Evolutionary conservation across 2,888 invertebrate genomes (phyloP).

Genomic region (Acheta domesticus): DNA sequence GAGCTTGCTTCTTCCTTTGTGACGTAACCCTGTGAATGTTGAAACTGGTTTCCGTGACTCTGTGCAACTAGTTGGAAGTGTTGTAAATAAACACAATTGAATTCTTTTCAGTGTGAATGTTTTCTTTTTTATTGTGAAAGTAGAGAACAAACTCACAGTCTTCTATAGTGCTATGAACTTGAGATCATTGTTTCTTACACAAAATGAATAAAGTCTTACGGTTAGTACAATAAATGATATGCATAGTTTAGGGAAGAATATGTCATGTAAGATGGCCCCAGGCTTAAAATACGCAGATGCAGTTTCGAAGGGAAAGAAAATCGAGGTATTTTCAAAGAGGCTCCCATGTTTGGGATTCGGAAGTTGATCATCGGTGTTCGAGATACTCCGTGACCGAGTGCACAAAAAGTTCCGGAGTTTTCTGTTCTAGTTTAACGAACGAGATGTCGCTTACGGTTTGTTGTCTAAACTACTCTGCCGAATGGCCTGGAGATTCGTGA

Average conservation of each 20-base stretch:
- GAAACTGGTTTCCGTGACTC: neutral
- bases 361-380: neutral
- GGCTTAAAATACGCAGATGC: neutral
- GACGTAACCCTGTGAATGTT: too few species aligned
- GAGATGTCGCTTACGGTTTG: too few species aligned
- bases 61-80: neutral
- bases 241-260: neutral
- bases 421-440: too few species aligned
- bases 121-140: neutral
- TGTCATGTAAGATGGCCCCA: neutral
- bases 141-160: neutral
- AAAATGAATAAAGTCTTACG: neutral
- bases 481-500: too few species aligned
- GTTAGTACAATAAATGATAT: neutral
- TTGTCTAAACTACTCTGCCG: too few species aligned
- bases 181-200: neutral
- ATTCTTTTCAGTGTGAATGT: neutral
- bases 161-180: conserved; percentile 2
- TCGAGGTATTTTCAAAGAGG: neutral
- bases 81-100: neutral
- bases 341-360: neutral
- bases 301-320: neutral
- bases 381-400: too few species aligned
- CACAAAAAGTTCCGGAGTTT: too few species aligned
- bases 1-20: too few species aligned